These are phyloP conservation scores for Puma concolor DNA, from an alignment of 2,113 vertebrate species.

Conservation along the genomic window DNA sequence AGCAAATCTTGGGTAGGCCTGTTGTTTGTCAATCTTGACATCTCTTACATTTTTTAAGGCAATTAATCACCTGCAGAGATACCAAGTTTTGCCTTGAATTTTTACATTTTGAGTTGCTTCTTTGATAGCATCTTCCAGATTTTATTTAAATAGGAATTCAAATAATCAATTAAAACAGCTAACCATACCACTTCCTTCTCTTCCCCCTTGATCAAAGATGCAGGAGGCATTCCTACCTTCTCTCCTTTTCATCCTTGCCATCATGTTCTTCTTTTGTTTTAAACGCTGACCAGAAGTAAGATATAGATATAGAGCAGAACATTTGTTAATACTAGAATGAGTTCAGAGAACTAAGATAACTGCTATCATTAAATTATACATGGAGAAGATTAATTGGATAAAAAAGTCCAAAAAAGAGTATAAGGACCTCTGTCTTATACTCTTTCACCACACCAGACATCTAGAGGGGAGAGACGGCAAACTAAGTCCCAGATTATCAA, in stretches of 20 bases:
- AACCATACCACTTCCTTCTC: constrained; percentile 38
- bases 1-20: constrained; percentile 70
- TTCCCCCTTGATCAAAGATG: constrained; percentile 42
- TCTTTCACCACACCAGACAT: no score
- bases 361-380: background rate
- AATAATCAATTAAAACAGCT: constrained; percentile 74
- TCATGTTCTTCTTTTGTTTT: background rate
- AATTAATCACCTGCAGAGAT: constrained; percentile 84
- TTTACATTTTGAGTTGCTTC: constrained; percentile 77
- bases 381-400: constrained; percentile 25
- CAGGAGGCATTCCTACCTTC: background rate
- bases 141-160: constrained; percentile 58
- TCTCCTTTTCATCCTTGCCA: background rate
- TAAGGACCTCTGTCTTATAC: no score
- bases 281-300: background rate
- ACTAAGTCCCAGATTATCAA: constrained; percentile 22
- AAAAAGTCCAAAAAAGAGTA: background rate
- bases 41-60: constrained; percentile 80
- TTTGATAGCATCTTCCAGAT: constrained; percentile 63
- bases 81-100: constrained; percentile 69
- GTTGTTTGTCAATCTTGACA: constrained; percentile 79
- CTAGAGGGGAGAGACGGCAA: constrained; percentile 29
- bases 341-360: background rate
- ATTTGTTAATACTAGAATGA: background rate
- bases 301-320: background rate